Base-by-base conservation (phyloP, 1,140 invertebrate species). In the Contarinia nasturtii region DNA sequence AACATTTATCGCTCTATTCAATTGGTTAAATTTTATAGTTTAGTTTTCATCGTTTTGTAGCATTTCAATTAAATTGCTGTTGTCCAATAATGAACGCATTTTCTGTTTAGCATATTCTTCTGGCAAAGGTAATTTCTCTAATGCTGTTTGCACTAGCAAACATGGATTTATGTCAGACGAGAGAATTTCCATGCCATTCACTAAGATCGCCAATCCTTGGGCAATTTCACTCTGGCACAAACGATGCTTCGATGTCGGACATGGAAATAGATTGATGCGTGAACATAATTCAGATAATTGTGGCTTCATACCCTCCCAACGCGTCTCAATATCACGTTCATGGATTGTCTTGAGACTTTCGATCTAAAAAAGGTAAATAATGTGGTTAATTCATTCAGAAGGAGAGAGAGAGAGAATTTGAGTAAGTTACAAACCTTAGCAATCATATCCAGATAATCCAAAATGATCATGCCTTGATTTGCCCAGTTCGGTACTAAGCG, bases 361-460 rank as follows among this genome's bases (percentile, higher is more conserved):
- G 19, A 57, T 66, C 51, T 51, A 27, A 33, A 42, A 49, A 47
- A 17, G 36, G 46, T n/a, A n/a, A n/a, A n/a, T n/a, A n/a, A n/a
- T n/a, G 12, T 34, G 33, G 22, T 20, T 46, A 46, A n/a, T 48
- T n/a, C 8, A 48, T 20, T 43, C 17, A 20, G 22, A 12, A 14
- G 38, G 40, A 27, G 17, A 2, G 1, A 34, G 20, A 34, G 27
- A 44, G 36, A 33, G n/a, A n/a, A n/a, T n/a, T 38, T 38, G 19
- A 38, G 7, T 33, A 33, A 37, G 15, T 14, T 14, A 45, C 46
- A 36, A 50, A 60, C 57, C 47, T 67, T 63, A 46, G 65, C 58
- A 18, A 70, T 73, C 8, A 82, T 69, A 22, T 68, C 67, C 45
- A 85, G 72, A 50, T 78, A 84, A 54, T 83, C 77, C 53, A 76